Evolutionary conservation across 2,888 invertebrate species (phyloP), one percentile per base, ranked within the genome.

Genomic region (Eubasilissa splendida): DNA sequence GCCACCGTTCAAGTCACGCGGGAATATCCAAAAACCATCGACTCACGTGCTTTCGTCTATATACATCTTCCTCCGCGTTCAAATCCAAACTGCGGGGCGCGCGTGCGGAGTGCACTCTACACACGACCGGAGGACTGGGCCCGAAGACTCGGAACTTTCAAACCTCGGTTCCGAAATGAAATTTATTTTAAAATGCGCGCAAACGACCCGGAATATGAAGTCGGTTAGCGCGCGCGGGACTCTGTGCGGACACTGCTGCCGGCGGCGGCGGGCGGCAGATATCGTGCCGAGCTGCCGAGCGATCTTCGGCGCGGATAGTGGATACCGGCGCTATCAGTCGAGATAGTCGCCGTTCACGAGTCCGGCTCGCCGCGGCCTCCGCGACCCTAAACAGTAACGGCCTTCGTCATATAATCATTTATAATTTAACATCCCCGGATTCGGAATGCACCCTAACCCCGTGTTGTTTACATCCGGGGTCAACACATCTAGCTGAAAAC

Each of bases 1-100:
- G 33, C 56, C n/a, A 42, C 7, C n/a, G 42, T n/a, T 59, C 56
- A 60, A 5, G 22, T 56, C 42, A 74, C 58, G 71, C 33, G 33
- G 42, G n/a, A 73, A 33, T 56, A 73, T 42, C n/a, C 12, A 73
- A 58, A 77, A 52, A 53, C 73, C 12, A 70, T 56, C 79, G 83
- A 85, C 85, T 85, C 85, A 85, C 85, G 84, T 70, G 84, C 84
- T 84, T 68, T 85, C 85, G 84, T 85, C 85, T 76, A 85, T 79
- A 84, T 84, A 85, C 85, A 85, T 85, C 85, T 84, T 84, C 84
- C 12, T 31, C 22, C 53, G 10, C 14, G 76, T 3, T 31, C 65
- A 52, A 53, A 53, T 59, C 31, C 56, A 31, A 22, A 58, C 54
- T 10, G n/a, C 22, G 53, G 52, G 3, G n/a, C n/a, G n/a, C 71